phyloP scores from a whole-genome alignment of 2,797 vertebrate genomes.

The Mormyrops attenuatus region DNA sequence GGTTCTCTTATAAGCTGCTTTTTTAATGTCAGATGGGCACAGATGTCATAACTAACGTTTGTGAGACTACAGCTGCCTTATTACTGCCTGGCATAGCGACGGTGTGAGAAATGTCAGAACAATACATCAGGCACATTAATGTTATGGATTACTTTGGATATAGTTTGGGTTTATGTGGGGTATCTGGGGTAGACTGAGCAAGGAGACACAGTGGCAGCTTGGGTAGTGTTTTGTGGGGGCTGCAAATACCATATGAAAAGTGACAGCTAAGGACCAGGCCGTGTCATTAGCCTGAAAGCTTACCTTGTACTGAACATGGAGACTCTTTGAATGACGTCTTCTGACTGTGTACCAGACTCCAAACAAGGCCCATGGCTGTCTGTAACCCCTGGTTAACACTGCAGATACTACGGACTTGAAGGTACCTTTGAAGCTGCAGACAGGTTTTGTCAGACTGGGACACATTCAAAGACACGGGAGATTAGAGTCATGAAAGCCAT shows the following conservation, averaged over 20 bases:
- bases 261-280: neutral
- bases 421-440: neutral
- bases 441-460: neutral
- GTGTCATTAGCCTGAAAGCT: neutral
- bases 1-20: neutral
- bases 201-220: neutral
- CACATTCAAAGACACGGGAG: slow-evolving; percentile 14
- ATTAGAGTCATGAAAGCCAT: slow-evolving; percentile 18
- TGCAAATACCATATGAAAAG: neutral
- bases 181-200: neutral
- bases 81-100: neutral
- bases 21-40: neutral
- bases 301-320: neutral
- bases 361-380: neutral
- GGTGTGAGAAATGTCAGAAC: neutral
- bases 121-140: neutral
- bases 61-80: neutral
- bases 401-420: neutral
- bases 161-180: neutral
- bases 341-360: neutral
- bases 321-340: neutral
- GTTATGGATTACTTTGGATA: neutral
- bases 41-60: neutral
- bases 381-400: neutral
- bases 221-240: neutral